A percentile compares a stretch with the other conserved stretches of the same genome.
phyloP scores from a whole-genome alignment of 2,797 vertebrate species.

The Sebastolobus alascanus region DNA sequence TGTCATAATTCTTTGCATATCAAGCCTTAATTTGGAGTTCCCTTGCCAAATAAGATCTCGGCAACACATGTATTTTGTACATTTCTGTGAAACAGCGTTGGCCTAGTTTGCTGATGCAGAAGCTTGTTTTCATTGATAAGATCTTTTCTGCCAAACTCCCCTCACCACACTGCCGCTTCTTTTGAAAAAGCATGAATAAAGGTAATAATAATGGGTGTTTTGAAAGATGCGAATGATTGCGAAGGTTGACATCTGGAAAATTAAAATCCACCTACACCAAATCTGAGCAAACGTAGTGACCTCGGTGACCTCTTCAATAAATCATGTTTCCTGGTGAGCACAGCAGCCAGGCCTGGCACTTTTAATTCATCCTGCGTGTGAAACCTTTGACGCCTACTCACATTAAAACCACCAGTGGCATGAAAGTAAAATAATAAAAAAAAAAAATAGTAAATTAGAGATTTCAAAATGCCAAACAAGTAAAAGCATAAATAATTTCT shows the following conservation, averaged over 20 bases:
- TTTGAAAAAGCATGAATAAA: slow-evolving; percentile 8
- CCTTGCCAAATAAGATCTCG: not conserved
- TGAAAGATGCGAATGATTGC: not conserved
- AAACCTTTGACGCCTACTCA: slow-evolving; percentile 11
- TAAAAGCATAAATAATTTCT: slow-evolving; percentile 17
- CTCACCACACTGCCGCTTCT: not conserved
- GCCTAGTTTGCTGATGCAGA: not conserved
- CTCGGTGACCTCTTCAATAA: slow-evolving; percentile 29
- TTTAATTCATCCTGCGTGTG: slow-evolving; percentile 9
- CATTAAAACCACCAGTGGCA: slow-evolving; percentile 11
- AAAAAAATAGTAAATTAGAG: slow-evolving; percentile 4
- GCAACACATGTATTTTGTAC: not conserved
- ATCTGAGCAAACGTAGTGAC: not conserved
- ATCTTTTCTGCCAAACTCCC: slow-evolving; percentile 5
- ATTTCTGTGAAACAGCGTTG: not conserved
- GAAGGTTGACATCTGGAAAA: slow-evolving; percentile 29
- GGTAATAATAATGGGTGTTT: not conserved
- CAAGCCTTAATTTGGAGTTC: not conserved
- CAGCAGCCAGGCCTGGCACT: slow-evolving; percentile 15
- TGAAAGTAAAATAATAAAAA: not conserved
- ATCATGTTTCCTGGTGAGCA: not conserved
- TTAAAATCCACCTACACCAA: slow-evolving; percentile 33
- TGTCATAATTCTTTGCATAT: not conserved
- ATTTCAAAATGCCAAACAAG: slow-evolving; percentile 25
- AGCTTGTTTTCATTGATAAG: not conserved